Base-by-base conservation (phyloP, 2,113 vertebrate genomes). In the Scomber colias region DNA sequence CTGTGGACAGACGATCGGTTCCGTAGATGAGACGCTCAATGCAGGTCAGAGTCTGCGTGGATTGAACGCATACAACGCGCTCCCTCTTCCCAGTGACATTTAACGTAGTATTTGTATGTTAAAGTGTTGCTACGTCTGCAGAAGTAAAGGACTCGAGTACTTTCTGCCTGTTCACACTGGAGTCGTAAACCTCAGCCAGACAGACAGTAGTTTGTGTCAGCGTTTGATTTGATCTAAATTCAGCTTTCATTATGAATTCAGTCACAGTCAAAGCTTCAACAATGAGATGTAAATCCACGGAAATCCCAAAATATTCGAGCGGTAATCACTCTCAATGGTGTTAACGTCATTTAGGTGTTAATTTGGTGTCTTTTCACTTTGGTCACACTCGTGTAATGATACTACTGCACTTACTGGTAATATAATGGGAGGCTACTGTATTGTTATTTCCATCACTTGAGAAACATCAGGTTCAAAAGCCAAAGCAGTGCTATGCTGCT, bases 401-500 rank as follows among this genome's bases (percentile, higher is more conserved):
- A 27, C 24, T 27, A 27, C 24, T 27, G 24, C 11, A 31, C 45
- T 66, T 17, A 5, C 46, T 59, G 21, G 56, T 51, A 68, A 59
- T 44, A 65, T 24, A 60, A 55, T 19, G 57, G 48, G 53, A 63
- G 54, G 59, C 48, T 21, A 44, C 17, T 30, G 24, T 27, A 4
- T 16, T 63, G n/a, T 64, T 63, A 45, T 76, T 77, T 73, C 31
- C n/a, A 14, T 56, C 10, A 17, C 30, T 30, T 46, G 15, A 76
- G 56, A 79, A 66, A 48, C 0, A 19, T 70, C 19, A n/a, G 75
- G 11, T 72, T 54, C 13, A 70, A 75, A 49, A 46, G 24, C 49
- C 40, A 67, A 44, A 51, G 21, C 51, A 21, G 40, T n/a, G 46
- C 2, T n/a, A 3, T 63, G 67, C 53, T 31, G 17, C 19, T 14